phyloP scores from a whole-genome alignment of 2,113 vertebrate genomes.

The Pantherophis guttatus region DNA sequence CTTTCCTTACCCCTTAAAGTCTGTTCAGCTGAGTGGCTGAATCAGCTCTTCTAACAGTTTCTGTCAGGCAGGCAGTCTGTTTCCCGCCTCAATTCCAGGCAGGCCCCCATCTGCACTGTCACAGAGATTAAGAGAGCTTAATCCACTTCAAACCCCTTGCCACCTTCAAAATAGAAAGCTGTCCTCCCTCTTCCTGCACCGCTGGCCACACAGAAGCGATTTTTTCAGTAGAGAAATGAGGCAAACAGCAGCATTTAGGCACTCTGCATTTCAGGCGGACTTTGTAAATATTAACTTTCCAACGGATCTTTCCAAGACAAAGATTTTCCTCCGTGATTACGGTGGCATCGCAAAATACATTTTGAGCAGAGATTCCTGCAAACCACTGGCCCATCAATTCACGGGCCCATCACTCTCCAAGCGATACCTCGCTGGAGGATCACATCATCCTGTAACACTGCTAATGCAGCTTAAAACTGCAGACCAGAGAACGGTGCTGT shows the following conservation, averaged over 20 bases:
- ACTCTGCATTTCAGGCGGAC: background rate
- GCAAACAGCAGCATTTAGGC: background rate
- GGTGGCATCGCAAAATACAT: background rate
- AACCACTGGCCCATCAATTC: background rate
- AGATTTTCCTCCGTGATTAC: background rate
- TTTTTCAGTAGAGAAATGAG: background rate
- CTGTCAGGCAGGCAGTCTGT: background rate
- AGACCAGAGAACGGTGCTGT: background rate
- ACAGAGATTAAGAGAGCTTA: constrained; percentile 30
- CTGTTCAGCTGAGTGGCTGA: constrained; percentile 12
- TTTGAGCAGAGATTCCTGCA: background rate
- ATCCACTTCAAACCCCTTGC: constrained; percentile 37
- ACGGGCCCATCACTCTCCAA: background rate
- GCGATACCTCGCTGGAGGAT: background rate
- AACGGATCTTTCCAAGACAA: background rate
- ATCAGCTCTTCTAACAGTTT: constrained; percentile 23
- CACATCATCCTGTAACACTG: background rate
- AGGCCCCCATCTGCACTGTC: constrained; percentile 34
- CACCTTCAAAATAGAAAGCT: background rate
- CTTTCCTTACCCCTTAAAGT: constrained; percentile 35
- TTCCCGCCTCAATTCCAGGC: background rate
- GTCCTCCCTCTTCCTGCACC: background rate
- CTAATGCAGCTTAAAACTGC: background rate
- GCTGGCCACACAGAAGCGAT: constrained; percentile 7
- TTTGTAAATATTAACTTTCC: rapidly evolving